Evolutionary conservation across 1,140 invertebrate genomes (phyloP), one percentile per base, ranked within the genome.

Genomic region (Halesus radiatus): DNA sequence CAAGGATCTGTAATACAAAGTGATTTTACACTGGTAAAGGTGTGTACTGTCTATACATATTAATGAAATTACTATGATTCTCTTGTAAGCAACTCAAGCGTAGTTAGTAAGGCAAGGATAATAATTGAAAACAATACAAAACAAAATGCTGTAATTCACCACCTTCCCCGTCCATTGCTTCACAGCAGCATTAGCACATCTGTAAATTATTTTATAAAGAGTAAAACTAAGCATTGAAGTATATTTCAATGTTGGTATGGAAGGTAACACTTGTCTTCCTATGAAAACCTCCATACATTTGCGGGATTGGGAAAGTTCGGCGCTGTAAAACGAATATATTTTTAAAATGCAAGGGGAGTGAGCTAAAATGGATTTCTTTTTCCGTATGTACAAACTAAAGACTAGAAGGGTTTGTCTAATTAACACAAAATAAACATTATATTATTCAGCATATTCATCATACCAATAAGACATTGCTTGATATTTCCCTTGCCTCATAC

Each of bases 401-500:
- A 13, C 22, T 58, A 58, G 56, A 58, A 20, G 50, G 50, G 58
- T 13, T 76, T n/a, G 15, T 26, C n/a, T n/a, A 62, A 18, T 16
- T 62, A 77, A 62, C 50, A 58, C 56, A 76, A 45, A 45, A 45
- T 45, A 45, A 10, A 45, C 20, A 56, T 53, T 45, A 72, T 52
- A 66, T 32, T 73, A 73, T 53, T 45, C n/a, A 73, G n/a, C n/a
- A 32, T 15, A 26, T 29, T 18, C 29, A 76, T 81, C 70, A 85
- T 83, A 88, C 82, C 83, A 93, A 84, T 75, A 91, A 88, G 50
- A 88, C 88, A 16, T 86, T 76, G 16, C 86, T 85, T 2, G 86
- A 86, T 52, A 93, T 92, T 85, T 92, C 90, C 16, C 90, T 88
- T 0, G 88, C 85, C 20, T 91, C 88, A 78, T 92, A 93, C 52